These are phyloP conservation scores for Nipponacmea schrenckii DNA, from an alignment of 2,888 invertebrate genomes.

Conservation along the genomic window DNA sequence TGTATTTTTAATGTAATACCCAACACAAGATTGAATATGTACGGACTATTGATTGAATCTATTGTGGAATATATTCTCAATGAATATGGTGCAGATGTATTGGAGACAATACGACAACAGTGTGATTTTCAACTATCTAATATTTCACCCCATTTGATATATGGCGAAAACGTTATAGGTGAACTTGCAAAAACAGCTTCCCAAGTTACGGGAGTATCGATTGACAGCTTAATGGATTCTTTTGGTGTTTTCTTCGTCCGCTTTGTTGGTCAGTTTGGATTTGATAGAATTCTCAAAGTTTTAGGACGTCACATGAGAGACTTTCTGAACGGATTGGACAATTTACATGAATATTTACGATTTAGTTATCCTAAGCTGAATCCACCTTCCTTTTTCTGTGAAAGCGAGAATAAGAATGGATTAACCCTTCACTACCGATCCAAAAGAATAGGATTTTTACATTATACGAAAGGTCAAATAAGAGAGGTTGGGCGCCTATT, in stretches of 20 bases:
- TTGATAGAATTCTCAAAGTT: slow-evolving; percentile 75
- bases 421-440: slow-evolving; percentile 85
- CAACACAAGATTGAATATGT: slow-evolving; percentile 75
- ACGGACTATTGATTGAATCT: slow-evolving; percentile 93
- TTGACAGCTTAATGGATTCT: slow-evolving; percentile 90
- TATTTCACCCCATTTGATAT: slow-evolving; percentile 83
- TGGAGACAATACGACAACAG: slow-evolving; percentile 89
- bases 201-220: slow-evolving; percentile 75
- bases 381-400: slow-evolving; percentile 96
- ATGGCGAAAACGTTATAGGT: slow-evolving; percentile 88
- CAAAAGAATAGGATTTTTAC: slow-evolving; percentile 91
- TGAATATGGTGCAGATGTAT: slow-evolving; percentile 92
- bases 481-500: slow-evolving; percentile 90
- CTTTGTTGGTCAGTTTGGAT: slow-evolving; percentile 93
- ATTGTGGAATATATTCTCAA: slow-evolving; percentile 91
- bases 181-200: slow-evolving; percentile 74
- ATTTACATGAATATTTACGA: slow-evolving; percentile 95
- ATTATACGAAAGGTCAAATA: slow-evolving; percentile 97
- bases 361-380: slow-evolving; percentile 90
- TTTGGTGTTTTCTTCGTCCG: slow-evolving; percentile 95
- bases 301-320: slow-evolving; percentile 91
- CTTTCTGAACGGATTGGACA: slow-evolving; percentile 92
- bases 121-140: slow-evolving; percentile 89
- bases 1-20: too few relatives aligned
- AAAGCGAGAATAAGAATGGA: slow-evolving; percentile 89